Conservation (phyloP, 1,140 invertebrate genomes). For the Bombus vancouverensis region DNA sequence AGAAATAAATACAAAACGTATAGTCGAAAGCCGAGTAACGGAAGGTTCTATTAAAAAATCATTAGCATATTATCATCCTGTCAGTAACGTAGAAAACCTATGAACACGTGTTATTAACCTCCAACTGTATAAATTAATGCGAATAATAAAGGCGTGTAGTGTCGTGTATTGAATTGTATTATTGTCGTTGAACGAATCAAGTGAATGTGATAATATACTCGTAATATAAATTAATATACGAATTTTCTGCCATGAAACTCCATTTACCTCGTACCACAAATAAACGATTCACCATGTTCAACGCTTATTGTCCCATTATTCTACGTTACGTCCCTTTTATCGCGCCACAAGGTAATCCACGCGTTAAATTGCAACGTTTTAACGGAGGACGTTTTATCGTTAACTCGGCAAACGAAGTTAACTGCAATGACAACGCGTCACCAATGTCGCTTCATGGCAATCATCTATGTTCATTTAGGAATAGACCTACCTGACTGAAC, state of each 20-base stretch:
- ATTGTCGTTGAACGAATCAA: background rate
- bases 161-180: background rate
- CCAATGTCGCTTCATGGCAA: slow-evolving; percentile 11
- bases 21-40: no score
- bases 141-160: background rate
- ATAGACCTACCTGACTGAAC: background rate
- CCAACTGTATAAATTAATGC: background rate
- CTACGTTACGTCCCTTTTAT: slow-evolving; percentile 4
- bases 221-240: background rate
- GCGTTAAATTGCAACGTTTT: slow-evolving; percentile 14
- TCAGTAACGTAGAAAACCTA: no score
- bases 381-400: background rate
- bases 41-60: no score
- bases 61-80: no score
- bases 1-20: no score
- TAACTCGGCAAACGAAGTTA: background rate
- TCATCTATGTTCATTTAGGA: slow-evolving; percentile 30
- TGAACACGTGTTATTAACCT: no score
- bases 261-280: background rate
- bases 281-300: background rate
- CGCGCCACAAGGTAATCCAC: background rate
- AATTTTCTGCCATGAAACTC: background rate
- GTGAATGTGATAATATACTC: background rate
- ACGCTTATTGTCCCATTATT: slow-evolving; percentile 8
- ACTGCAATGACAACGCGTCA: slow-evolving; percentile 14